Evolutionary conservation across 1,140 invertebrate genomes (phyloP), one percentile per base, ranked within the genome.

Genomic region (Hesperophylax magnus): DNA sequence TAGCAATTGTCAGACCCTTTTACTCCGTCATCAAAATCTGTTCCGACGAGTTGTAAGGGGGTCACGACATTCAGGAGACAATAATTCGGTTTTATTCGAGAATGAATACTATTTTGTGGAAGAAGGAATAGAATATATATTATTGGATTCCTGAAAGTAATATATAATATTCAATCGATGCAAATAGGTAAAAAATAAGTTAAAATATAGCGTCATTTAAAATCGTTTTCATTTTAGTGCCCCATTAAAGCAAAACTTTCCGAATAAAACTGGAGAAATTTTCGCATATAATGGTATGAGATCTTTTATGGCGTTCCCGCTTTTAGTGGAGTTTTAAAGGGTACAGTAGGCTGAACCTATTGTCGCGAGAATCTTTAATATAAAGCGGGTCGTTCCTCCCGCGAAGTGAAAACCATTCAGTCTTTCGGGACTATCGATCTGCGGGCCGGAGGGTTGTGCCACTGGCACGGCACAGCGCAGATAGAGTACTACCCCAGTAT

Each of bases 1-100:
- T 20, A 72, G 69, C 47, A 34, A 53, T 20, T 54, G 47, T 20
- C 11, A 17, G 17, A 72, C 47, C 39, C 69, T 54, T 27, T 53
- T 67, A 67, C 22, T 15, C 27, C 47, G 69, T 72, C 69, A 72
- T 52, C 4, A 20, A 22, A 52, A 72, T 72, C 20, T 54, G 69
- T 15, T 54, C 47, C 4, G 52, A 72, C 52, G 69, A 52, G 22
- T 14, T 54, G 69, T 20, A 56, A 54, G 56, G 52, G 69, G 69
- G 53, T 47, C 69, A 22, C 52, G 18, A 5, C 18, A 20, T 20
- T 61, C n/a, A 24, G 58, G 39, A 47, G 39, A 47, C 39, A 47
- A 47, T 47, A 1, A n/a, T n/a, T n/a, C 34, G 3, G 34, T 39
- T 3, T 8, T 47, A 47, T 47, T 47, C 39, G 39, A 47, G 39